phyloP scores from a whole-genome alignment of 2,113 vertebrate species.

The Hippolais icterina region DNA sequence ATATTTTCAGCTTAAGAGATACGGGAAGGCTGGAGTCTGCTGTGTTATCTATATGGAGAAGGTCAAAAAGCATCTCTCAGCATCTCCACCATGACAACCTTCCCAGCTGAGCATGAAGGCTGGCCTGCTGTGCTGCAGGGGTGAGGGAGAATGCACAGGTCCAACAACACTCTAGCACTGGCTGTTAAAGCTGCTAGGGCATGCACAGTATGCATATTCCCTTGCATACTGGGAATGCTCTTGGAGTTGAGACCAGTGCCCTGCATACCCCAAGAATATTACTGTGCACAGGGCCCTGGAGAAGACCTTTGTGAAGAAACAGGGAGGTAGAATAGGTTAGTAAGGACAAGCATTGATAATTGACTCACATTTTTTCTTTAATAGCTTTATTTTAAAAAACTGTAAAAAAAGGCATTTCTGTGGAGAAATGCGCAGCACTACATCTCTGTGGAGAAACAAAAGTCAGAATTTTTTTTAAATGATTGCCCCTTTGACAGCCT shows the following conservation, averaged over 20 bases:
- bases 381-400: background rate
- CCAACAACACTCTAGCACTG: background rate
- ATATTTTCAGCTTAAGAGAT: background rate
- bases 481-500: background rate
- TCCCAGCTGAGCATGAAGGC: background rate
- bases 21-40: background rate
- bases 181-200: background rate
- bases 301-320: background rate
- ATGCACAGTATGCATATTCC: accelerated
- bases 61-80: background rate
- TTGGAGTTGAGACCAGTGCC: background rate
- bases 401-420: background rate
- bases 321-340: background rate
- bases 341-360: background rate
- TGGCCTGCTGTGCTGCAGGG: background rate
- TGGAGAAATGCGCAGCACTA: background rate
- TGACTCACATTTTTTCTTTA: background rate
- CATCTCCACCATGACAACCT: background rate
- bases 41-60: background rate
- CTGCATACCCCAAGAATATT: background rate
- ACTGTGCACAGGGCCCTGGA: background rate
- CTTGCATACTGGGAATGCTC: background rate
- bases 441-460: background rate
- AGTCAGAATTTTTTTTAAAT: background rate
- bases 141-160: background rate